Conservation (phyloP, 2,797 vertebrate species). For the Eremophila alpestris region DNA sequence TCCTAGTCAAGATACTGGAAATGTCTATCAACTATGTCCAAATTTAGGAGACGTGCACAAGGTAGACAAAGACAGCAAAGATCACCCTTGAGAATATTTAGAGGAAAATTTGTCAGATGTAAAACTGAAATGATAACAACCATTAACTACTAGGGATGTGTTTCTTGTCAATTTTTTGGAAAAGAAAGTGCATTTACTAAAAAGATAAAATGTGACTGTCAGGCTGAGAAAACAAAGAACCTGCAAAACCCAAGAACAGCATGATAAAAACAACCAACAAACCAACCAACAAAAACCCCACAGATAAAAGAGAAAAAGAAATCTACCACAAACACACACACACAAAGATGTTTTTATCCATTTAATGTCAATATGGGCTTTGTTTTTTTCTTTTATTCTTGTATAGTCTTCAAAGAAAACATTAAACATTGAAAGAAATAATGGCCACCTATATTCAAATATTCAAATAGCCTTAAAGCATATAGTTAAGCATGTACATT, state of each 20-base stretch:
- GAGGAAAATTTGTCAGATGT: slow-evolving; percentile 69
- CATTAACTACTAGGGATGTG: slow-evolving; percentile 59
- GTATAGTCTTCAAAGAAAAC: background rate
- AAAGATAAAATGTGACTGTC: slow-evolving; percentile 67
- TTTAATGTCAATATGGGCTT: background rate
- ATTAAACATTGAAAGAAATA: background rate
- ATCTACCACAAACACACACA: no score
- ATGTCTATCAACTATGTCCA: slow-evolving; percentile 41
- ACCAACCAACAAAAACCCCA: accelerated
- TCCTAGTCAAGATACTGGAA: background rate
- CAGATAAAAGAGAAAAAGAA: background rate
- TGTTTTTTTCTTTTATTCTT: background rate
- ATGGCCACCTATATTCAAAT: background rate
- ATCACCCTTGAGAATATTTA: slow-evolving; percentile 64
- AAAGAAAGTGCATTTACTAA: slow-evolving; percentile 55
- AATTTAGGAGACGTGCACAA: slow-evolving; percentile 49
- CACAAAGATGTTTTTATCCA: background rate
- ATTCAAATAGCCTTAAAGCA: background rate
- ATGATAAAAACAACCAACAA: background rate
- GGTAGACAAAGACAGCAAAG: slow-evolving; percentile 52
- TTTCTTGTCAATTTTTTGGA: slow-evolving; percentile 69
- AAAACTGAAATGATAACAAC: slow-evolving; percentile 66
- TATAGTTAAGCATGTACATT: background rate
- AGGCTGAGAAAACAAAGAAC: background rate
- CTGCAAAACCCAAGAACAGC: background rate